These are phyloP conservation scores for Lepidurus couesii DNA, from an alignment of 1,140 invertebrate species.

Conservation along the genomic window DNA sequence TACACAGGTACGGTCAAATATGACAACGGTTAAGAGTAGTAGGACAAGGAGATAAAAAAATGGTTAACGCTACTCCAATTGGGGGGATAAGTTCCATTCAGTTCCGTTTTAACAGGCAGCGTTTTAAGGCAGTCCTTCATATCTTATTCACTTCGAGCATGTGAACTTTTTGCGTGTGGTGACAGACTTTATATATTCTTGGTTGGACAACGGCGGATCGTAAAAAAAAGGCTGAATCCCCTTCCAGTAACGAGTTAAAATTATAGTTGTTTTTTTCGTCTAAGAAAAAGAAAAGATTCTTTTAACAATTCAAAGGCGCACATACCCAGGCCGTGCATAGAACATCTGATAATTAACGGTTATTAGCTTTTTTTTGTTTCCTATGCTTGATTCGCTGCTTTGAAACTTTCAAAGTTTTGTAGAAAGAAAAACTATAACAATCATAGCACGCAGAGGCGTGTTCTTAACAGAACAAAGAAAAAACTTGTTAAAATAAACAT, in stretches of 20 bases:
- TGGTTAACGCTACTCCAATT: not conserved
- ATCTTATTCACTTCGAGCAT: not conserved
- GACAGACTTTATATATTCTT: constrained; percentile 14
- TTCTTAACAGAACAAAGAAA: not conserved
- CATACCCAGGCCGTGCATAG: constrained; percentile 20
- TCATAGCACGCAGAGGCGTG: not conserved
- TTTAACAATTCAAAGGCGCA: constrained; percentile 10
- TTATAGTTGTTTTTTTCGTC: not conserved
- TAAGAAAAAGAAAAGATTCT: not conserved
- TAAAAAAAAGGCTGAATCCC: constrained; percentile 16
- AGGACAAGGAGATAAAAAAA: not conserved
- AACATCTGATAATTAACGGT: constrained; percentile 16
- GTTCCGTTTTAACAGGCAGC: constrained; percentile 9
- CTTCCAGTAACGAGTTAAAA: constrained; percentile 22
- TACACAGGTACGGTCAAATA: constrained; percentile 13
- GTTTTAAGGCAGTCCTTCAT: constrained; percentile 19
- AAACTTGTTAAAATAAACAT: not conserved
- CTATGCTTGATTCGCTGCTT: not conserved
- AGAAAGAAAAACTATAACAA: constrained; percentile 20
- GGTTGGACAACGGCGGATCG: constrained; percentile 8
- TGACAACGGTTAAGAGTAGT: not conserved
- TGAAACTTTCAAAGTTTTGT: not conserved
- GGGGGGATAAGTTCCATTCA: not conserved
- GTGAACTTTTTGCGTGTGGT: not conserved
- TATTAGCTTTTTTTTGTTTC: not conserved